Percentiles rank a stretch among this genome's conserved stretches.
Evolutionary conservation across 2,797 vertebrate species (phyloP).

Genomic region (Anableps anableps): DNA sequence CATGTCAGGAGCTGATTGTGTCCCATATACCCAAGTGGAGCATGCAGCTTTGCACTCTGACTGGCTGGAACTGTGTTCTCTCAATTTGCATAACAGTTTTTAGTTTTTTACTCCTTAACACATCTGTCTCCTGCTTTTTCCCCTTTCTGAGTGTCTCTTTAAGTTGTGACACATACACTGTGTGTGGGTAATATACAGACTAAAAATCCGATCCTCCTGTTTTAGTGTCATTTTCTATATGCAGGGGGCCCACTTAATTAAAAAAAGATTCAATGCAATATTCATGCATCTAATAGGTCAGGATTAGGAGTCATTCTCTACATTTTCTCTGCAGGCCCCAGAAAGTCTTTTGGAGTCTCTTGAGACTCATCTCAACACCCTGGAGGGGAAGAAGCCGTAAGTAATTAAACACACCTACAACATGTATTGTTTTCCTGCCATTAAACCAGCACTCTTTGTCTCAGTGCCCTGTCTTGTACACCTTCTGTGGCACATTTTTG

Average conservation of each 20-base stretch:
- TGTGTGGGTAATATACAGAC: neutral
- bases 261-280: neutral
- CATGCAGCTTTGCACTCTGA: slow-evolving; percentile 61
- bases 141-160: neutral
- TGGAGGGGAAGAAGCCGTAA: slow-evolving; percentile 97
- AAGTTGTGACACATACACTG: neutral
- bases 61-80: slow-evolving; percentile 16
- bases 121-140: neutral
- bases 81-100: slow-evolving; percentile 24
- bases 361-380: slow-evolving; percentile 97
- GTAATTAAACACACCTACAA: slow-evolving; percentile 36
- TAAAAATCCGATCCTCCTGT: neutral
- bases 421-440: neutral
- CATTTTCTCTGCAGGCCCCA: slow-evolving; percentile 87
- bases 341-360: slow-evolving; percentile 98
- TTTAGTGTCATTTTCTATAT: neutral
- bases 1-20: slow-evolving; percentile 40
- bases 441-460: neutral
- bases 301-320: slow-evolving; percentile 9
- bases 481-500: slow-evolving; percentile 15
- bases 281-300: neutral
- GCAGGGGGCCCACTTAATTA: neutral
- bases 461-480: neutral
- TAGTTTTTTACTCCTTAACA: neutral
- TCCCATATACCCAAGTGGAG: slow-evolving; percentile 34